Conservation (phyloP, 2,797 vertebrate species). For the Helostoma temminkii region DNA sequence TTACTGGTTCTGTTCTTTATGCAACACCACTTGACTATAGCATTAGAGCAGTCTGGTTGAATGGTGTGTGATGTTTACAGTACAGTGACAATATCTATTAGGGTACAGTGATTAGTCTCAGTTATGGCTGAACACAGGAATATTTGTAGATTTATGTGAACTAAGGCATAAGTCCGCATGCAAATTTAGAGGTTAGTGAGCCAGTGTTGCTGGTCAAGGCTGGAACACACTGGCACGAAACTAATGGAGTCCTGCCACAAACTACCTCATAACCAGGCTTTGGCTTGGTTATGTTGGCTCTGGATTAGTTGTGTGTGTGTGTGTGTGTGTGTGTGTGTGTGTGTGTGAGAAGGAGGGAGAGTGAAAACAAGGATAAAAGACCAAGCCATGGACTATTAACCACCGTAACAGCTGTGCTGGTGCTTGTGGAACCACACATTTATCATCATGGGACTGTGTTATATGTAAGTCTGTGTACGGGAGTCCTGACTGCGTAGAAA, state of each 20-base stretch:
- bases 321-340: constrained; percentile 33
- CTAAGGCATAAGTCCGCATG: constrained; percentile 54
- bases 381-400: constrained; percentile 55
- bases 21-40: constrained; percentile 23
- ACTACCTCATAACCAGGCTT: constrained; percentile 63
- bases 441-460: constrained; percentile 40
- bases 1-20: constrained; percentile 8
- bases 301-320: constrained; percentile 39
- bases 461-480: constrained; percentile 18
- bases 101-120: constrained; percentile 73
- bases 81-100: constrained; percentile 80
- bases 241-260: constrained; percentile 61
- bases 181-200: constrained; percentile 56
- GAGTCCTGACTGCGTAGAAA: constrained; percentile 32
- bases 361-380: constrained; percentile 37
- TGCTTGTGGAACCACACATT: constrained; percentile 59
- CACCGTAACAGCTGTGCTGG: constrained; percentile 62
- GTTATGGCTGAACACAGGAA: constrained; percentile 68
- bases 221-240: constrained; percentile 49
- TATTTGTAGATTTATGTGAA: constrained; percentile 61
- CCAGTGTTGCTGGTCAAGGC: constrained; percentile 47
- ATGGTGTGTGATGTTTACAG: constrained; percentile 58
- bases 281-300: constrained; percentile 55
- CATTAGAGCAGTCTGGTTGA: constrained; percentile 72
- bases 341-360: constrained; percentile 29